phyloP scores from a whole-genome alignment of 2,888 invertebrate genomes.

The Priocnemis perturbator region DNA sequence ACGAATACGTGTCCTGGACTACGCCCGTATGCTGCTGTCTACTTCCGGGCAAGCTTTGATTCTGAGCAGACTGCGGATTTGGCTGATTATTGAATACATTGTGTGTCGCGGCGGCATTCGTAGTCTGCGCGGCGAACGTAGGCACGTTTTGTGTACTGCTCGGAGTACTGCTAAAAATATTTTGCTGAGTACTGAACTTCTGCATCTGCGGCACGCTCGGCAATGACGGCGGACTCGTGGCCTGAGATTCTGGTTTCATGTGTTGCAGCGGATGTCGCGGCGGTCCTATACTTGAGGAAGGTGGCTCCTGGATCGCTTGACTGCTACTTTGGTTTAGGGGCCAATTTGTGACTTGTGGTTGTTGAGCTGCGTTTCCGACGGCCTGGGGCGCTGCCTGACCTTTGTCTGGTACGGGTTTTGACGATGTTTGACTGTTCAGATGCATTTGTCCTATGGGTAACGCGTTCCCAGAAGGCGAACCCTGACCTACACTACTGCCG shows the following conservation, averaged over 20 bases:
- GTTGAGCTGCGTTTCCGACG: constrained; percentile 8
- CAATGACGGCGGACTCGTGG: constrained; percentile 39
- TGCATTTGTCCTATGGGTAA: too few relatives aligned
- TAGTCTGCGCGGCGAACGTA: neutral
- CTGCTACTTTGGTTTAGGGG: constrained; percentile 22
- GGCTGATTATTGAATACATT: constrained; percentile 26
- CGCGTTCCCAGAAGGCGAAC: neutral
- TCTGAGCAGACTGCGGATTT: constrained; percentile 29
- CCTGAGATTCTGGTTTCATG: constrained; percentile 38
- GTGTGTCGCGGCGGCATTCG: constrained; percentile 3
- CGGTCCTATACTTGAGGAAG: constrained; percentile 12
- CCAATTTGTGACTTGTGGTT: constrained; percentile 18
- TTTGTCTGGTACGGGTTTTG: constrained; percentile 11
- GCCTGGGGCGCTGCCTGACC: constrained; percentile 5
- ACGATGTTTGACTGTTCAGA: neutral
- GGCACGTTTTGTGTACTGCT: constrained; percentile 18
- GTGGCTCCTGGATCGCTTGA: neutral
- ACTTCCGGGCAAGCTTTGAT: constrained; percentile 35
- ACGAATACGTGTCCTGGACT: constrained; percentile 37
- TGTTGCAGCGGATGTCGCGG: neutral
- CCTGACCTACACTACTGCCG: neutral
- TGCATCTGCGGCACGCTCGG: constrained; percentile 12
- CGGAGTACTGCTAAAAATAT: constrained; percentile 18
- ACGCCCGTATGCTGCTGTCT: constrained; percentile 13
- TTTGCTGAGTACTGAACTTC: constrained; percentile 34